These are phyloP conservation scores for Sebastes matsubarae DNA, from an alignment of 2,797 vertebrate species.

Conservation along the genomic window DNA sequence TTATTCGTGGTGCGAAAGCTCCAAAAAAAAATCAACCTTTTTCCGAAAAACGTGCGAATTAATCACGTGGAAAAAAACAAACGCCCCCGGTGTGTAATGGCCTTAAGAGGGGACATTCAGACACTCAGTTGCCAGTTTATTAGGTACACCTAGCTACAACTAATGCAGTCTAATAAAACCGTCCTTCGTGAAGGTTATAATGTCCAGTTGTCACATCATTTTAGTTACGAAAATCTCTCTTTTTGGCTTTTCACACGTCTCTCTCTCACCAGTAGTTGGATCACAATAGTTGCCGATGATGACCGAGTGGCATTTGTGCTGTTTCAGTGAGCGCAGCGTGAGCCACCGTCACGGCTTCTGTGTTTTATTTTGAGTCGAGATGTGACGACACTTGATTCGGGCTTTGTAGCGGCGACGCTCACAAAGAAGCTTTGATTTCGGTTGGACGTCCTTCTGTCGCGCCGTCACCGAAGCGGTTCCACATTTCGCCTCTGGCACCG, in stretches of 20 bases:
- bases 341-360: neutral
- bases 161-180: too few relatives aligned
- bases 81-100: too few relatives aligned
- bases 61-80: too few relatives aligned
- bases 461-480: conserved; percentile 4
- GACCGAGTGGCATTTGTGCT: neutral
- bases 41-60: too few relatives aligned
- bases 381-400: neutral
- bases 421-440: conserved; percentile 37
- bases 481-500: conserved; percentile 30
- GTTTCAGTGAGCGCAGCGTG: neutral
- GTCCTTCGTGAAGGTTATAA: neutral
- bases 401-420: neutral
- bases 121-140: neutral
- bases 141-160: neutral
- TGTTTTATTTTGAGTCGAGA: neutral
- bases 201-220: neutral
- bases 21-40: too few relatives aligned
- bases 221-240: neutral
- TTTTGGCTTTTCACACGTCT: neutral
- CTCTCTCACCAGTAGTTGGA: neutral
- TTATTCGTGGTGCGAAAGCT: too few relatives aligned
- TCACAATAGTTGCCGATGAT: neutral
- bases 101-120: neutral
- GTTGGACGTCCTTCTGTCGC: neutral